These are phyloP conservation scores for Arvicanthis niloticus DNA, from an alignment of 2,113 vertebrate species.

Conservation along the genomic window DNA sequence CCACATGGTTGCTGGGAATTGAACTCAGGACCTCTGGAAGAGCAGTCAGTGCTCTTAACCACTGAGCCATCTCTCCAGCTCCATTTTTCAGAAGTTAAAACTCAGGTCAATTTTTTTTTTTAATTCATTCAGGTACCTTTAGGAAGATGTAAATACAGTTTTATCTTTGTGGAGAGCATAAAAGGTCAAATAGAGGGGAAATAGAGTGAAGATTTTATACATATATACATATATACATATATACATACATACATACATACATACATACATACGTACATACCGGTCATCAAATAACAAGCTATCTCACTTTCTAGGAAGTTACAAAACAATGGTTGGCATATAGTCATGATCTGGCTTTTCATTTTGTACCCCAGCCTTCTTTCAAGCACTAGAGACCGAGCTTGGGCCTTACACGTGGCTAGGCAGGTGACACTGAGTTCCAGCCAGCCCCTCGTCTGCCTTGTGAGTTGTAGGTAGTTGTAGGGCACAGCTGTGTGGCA, in stretches of 20 bases:
- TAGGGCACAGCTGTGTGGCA: neutral
- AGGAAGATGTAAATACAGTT: neutral
- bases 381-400: neutral
- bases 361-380: neutral
- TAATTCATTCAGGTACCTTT: neutral
- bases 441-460: too few species aligned
- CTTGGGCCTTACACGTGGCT: neutral
- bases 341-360: neutral
- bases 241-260: too few species aligned
- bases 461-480: neutral
- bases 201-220: too few species aligned
- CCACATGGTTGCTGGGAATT: too few species aligned
- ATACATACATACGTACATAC: too few species aligned
- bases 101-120: neutral
- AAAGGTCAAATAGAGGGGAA: neutral
- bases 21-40: too few species aligned
- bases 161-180: neutral
- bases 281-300: neutral
- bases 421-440: neutral
- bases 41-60: too few species aligned
- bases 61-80: neutral
- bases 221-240: too few species aligned
- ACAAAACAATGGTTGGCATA: neutral
- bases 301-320: neutral
- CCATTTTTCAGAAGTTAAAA: neutral